phyloP scores from a whole-genome alignment of 2,888 invertebrate genomes.

The Phaedon cochleariae region DNA sequence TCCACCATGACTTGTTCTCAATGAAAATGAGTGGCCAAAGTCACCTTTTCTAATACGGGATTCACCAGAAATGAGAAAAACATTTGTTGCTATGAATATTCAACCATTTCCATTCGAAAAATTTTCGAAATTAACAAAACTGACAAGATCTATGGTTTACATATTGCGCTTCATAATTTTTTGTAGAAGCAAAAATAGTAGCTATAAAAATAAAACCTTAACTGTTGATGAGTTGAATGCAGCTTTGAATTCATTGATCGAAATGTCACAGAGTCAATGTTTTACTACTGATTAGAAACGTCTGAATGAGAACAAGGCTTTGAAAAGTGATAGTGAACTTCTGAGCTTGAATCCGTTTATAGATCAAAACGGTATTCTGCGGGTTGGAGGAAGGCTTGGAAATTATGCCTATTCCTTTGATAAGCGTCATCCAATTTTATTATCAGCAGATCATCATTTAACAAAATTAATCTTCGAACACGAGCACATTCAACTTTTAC shows the following conservation, averaged over 20 bases:
- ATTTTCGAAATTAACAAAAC: constrained; percentile 1
- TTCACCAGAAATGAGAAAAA: constrained; percentile 6
- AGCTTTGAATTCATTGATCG: not conserved
- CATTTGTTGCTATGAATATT: not conserved
- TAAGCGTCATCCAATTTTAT: constrained; percentile 38
- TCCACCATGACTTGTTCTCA: constrained; percentile 15
- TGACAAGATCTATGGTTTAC: constrained; percentile 4
- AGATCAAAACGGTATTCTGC: constrained; percentile 26
- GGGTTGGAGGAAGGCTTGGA: constrained; percentile 36
- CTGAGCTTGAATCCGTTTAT: constrained; percentile 32
- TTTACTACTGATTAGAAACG: constrained; percentile 3
- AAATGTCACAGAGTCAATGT: constrained; percentile 16
- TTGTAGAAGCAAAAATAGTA: not conserved
- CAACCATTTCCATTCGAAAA: not conserved
- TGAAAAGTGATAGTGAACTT: constrained; percentile 19
- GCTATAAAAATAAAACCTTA: not conserved
- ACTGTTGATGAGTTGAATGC: not conserved
- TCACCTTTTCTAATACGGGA: not conserved
- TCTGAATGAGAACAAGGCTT: not conserved
- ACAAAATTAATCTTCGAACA: constrained; percentile 33
- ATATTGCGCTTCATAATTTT: constrained; percentile 9
- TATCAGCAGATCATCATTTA: constrained; percentile 33
- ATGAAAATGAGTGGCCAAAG: constrained; percentile 17
- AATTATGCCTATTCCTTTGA: constrained; percentile 32
- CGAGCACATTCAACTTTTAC: constrained; percentile 28